These are phyloP conservation scores for Corythucha ciliata DNA, from an alignment of 2,888 invertebrate genomes.

Conservation along the genomic window DNA sequence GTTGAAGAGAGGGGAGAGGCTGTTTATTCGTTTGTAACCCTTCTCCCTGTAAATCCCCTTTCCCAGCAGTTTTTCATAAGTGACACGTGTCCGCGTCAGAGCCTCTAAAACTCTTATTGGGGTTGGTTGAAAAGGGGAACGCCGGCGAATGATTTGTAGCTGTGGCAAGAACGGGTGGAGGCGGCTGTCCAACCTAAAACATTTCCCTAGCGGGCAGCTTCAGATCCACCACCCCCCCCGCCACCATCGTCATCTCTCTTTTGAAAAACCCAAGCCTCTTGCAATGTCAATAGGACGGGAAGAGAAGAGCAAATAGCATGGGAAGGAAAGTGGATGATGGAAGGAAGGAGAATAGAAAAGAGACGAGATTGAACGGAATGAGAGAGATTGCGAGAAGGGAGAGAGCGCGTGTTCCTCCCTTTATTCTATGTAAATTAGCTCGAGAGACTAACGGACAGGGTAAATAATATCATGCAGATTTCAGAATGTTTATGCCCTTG, in stretches of 20 bases:
- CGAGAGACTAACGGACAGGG: neutral
- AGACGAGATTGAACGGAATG: slow-evolving; percentile 4
- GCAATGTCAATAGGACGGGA: neutral
- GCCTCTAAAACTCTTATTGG: too few relatives aligned
- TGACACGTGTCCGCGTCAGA: too few relatives aligned
- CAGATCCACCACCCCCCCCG: too few relatives aligned
- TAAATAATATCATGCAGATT: slow-evolving; percentile 16
- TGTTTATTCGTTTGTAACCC: too few relatives aligned
- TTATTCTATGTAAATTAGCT: slow-evolving; percentile 16
- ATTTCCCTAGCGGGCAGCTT: neutral
- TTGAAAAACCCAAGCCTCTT: slow-evolving; percentile 2
- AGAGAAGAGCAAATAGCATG: neutral
- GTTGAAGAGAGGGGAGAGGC: too few relatives aligned
- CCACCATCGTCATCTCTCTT: too few relatives aligned
- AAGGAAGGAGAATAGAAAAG: slow-evolving; percentile 5
- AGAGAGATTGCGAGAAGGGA: too few relatives aligned
- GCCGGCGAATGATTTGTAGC: too few relatives aligned
- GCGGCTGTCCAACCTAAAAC: slow-evolving; percentile 4
- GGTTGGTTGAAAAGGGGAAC: too few relatives aligned
- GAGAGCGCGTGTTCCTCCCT: neutral
- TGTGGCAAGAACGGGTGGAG: too few relatives aligned
- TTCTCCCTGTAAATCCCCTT: too few relatives aligned
- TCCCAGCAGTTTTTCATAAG: too few relatives aligned
- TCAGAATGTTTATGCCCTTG: neutral
- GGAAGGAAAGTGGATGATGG: slow-evolving; percentile 5